Conservation (phyloP, 2,888 invertebrate species). For the Orchesellides sinensis region DNA sequence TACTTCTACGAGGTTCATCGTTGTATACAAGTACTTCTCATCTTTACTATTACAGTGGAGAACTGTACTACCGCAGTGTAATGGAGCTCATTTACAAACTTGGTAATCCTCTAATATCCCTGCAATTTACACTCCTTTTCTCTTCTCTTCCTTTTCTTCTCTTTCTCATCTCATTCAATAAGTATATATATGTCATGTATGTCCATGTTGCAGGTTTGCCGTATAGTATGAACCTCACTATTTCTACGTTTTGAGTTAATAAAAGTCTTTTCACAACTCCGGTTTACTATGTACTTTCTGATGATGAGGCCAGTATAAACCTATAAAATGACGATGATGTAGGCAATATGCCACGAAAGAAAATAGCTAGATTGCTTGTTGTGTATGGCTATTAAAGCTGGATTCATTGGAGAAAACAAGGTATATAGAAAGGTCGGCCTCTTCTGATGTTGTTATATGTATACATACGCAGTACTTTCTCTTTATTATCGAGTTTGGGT, state of each 20-base stretch:
- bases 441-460: neutral
- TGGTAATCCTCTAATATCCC: conserved; percentile 74
- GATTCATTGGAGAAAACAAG: conserved; percentile 29
- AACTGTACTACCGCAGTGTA: conserved; percentile 59
- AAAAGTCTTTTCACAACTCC: conserved; percentile 36
- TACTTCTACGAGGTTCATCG: no score
- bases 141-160: conserved; percentile 24
- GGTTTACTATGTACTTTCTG: conserved; percentile 29
- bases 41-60: neutral
- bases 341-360: conserved; percentile 29
- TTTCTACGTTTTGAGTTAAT: conserved; percentile 44
- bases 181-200: conserved; percentile 4
- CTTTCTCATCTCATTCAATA: conserved; percentile 32
- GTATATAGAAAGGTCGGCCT: conserved; percentile 24
- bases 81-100: conserved; percentile 74
- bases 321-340: conserved; percentile 33
- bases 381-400: conserved; percentile 13
- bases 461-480: conserved; percentile 2
- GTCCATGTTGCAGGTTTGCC: no score
- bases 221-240: no score
- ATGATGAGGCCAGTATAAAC: conserved; percentile 29
- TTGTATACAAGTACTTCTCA: neutral
- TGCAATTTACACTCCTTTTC: conserved; percentile 73
- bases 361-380: conserved; percentile 50
- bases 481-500: neutral